Evolutionary conservation across 2,888 invertebrate genomes (phyloP).

Genomic region (Kryphioiulus occultus): DNA sequence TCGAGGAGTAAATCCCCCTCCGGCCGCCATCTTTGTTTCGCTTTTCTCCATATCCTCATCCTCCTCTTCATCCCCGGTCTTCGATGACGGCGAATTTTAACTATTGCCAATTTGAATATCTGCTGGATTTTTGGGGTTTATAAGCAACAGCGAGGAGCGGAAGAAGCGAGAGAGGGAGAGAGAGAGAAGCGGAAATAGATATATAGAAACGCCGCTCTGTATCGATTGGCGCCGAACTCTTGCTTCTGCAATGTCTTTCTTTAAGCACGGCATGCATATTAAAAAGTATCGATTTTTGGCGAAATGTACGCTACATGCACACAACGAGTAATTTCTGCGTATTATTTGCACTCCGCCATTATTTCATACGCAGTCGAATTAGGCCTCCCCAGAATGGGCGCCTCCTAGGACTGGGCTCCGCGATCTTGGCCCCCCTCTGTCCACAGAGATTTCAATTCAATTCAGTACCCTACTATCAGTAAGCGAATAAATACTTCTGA

Average conservation of each 20-base stretch:
- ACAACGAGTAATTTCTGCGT: background rate
- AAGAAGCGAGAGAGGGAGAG: constrained; percentile 2
- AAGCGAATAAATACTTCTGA: no score
- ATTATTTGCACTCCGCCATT: constrained; percentile 5
- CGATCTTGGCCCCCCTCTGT: no score
- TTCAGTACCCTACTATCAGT: no score
- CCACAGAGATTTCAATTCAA: no score
- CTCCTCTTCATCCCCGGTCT: background rate
- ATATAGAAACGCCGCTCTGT: constrained; percentile 41
- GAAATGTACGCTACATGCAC: background rate
- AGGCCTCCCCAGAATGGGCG: background rate
- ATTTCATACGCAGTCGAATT: constrained; percentile 5
- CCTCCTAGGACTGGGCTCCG: background rate
- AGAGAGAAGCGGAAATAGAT: background rate
- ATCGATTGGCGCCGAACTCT: constrained; percentile 41
- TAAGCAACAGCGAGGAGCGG: background rate
- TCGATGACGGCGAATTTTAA: constrained; percentile 45
- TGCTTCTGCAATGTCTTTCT: constrained; percentile 50
- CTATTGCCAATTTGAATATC: constrained; percentile 48
- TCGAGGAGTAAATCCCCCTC: background rate
- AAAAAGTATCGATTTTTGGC: constrained; percentile 58
- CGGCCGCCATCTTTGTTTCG: background rate
- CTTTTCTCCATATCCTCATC: background rate
- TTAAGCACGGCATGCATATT: constrained; percentile 58
- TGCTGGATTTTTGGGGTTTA: background rate